phyloP scores from a whole-genome alignment of 1,140 invertebrate genomes.

The Micrasema longulum region DNA sequence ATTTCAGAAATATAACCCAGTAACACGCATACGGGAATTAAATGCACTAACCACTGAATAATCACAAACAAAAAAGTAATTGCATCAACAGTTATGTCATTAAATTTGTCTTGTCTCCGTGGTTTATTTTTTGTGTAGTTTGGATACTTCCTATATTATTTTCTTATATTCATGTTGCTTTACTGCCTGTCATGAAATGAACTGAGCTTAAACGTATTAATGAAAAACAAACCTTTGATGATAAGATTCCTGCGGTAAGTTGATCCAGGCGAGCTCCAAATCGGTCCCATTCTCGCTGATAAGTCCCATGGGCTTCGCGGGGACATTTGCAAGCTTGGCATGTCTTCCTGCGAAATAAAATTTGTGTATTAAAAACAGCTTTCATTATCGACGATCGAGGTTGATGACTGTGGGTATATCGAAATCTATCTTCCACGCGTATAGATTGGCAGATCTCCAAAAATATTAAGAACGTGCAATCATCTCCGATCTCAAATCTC shows the following conservation, averaged over 20 bases:
- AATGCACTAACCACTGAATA: no score
- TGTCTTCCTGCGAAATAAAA: slow-evolving; percentile 76
- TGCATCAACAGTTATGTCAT: no score
- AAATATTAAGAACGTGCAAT: slow-evolving; percentile 11
- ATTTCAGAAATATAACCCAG: no score
- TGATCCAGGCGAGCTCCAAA: slow-evolving; percentile 85
- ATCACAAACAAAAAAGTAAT: no score
- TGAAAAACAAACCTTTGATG: slow-evolving; percentile 65
- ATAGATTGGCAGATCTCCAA: slow-evolving; percentile 4
- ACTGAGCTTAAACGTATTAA: no score
- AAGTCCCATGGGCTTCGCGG: slow-evolving; percentile 85
- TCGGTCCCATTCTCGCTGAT: slow-evolving; percentile 88
- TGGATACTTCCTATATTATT: no score
- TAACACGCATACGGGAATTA: no score
- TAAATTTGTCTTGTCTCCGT: no score
- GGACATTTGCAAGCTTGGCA: slow-evolving; percentile 91
- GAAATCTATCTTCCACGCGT: background rate
- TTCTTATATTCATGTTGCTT: no score
- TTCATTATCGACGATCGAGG: background rate
- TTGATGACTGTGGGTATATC: background rate
- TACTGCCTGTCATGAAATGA: no score
- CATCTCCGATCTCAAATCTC: slow-evolving; percentile 5
- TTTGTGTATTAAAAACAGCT: background rate
- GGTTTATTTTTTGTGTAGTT: no score
- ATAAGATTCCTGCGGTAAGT: slow-evolving; percentile 77